These are phyloP conservation scores for Lepas anatifera DNA, from an alignment of 2,888 invertebrate species.

Conservation along the genomic window DNA sequence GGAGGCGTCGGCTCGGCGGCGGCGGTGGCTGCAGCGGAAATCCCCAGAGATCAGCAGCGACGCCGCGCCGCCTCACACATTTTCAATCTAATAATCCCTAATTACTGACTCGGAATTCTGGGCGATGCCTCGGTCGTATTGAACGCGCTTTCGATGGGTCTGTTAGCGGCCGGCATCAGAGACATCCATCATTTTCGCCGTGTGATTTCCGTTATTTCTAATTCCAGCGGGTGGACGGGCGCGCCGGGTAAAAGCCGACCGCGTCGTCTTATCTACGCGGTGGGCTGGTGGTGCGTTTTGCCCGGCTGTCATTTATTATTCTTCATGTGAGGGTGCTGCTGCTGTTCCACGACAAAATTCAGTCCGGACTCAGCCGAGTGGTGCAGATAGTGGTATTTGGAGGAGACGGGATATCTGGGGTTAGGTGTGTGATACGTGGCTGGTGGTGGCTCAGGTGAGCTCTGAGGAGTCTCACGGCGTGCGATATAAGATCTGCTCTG, in stretches of 20 bases:
- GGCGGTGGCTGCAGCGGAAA: too few relatives aligned
- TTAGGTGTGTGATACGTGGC: background rate
- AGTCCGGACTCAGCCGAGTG: background rate
- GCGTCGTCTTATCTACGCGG: constrained; percentile 2
- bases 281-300: constrained; percentile 6
- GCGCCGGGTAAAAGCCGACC: too few relatives aligned
- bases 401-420: background rate
- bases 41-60: background rate
- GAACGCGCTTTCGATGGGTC: constrained; percentile 7
- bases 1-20: too few relatives aligned
- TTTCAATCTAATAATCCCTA: constrained; percentile 12
- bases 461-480: too few relatives aligned
- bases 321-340: background rate
- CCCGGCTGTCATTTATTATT: constrained; percentile 8
- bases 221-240: too few relatives aligned
- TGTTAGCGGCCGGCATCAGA: background rate
- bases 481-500: too few relatives aligned
- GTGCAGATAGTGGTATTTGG: background rate
- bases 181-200: constrained; percentile 3
- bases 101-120: constrained; percentile 1
- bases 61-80: background rate
- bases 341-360: background rate
- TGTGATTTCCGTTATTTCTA: constrained; percentile 4
- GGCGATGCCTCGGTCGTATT: background rate
- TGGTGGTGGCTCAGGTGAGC: background rate